Percentiles rank a stretch among this genome's conserved stretches.
These are phyloP conservation scores for Pentamera pediparva DNA, from an alignment of 53 echinoderm and acorn worm genomes.

Conservation along the genomic window DNA sequence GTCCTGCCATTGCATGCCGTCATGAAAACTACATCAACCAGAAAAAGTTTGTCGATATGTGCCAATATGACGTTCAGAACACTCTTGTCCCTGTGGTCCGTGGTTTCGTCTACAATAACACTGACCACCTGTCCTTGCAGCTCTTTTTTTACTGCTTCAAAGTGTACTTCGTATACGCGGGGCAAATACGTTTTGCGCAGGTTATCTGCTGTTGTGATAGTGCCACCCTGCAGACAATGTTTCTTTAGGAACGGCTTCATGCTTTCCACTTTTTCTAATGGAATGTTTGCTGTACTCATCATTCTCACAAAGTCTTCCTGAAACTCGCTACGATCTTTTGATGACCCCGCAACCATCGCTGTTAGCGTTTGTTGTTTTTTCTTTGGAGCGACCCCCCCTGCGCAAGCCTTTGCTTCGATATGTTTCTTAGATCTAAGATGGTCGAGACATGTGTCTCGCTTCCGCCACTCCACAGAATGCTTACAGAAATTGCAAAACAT, in stretches of 20 bases:
- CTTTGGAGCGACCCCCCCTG: no score
- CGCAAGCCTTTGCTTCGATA: not conserved
- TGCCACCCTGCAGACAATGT: not conserved
- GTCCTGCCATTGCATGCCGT: not conserved
- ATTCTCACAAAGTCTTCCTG: not conserved
- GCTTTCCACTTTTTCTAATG: not conserved
- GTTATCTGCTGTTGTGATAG: not conserved
- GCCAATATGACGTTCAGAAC: not conserved
- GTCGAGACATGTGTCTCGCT: not conserved
- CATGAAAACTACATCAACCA: constrained; percentile 16
- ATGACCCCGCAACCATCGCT: no score
- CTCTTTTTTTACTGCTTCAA: not conserved
- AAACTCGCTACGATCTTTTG: not conserved
- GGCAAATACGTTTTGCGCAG: not conserved
- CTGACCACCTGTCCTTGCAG: not conserved
- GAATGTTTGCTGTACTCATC: not conserved
- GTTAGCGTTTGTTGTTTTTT: not conserved
- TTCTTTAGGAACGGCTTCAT: not conserved
- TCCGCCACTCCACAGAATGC: not conserved
- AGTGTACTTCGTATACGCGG: not conserved
- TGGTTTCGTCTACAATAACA: constrained; percentile 7
- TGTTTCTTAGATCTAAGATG: not conserved
- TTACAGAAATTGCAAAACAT: not conserved
- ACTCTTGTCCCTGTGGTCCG: constrained; percentile 5
- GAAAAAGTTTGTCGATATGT: constrained; percentile 7